Evolutionary conservation across 2,888 invertebrate species (phyloP).

Genomic region (Nephrocerus scutellatus): DNA sequence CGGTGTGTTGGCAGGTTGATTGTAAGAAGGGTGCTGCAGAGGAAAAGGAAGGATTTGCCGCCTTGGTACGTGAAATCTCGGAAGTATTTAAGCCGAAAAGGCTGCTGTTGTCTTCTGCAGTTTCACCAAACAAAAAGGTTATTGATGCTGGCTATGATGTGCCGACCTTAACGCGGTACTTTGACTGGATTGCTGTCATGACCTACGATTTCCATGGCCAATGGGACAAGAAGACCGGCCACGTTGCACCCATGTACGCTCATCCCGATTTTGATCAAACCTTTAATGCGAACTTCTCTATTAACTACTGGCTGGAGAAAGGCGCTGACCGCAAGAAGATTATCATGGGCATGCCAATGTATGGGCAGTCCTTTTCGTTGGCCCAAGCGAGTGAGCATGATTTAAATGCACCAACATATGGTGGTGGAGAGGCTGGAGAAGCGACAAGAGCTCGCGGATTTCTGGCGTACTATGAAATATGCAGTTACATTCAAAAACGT

Average conservation of each 20-base stretch:
- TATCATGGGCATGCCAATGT: conserved; percentile 81
- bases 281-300: conserved; percentile 81
- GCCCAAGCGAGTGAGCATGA: conserved; percentile 59
- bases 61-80: conserved; percentile 67
- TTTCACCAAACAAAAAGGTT: conserved; percentile 76
- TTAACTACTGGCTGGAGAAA: conserved; percentile 76
- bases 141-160: conserved; percentile 82
- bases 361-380: conserved; percentile 81
- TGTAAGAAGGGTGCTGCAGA: conserved; percentile 74
- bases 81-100: conserved; percentile 64
- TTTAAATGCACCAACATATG: conserved; percentile 71
- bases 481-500: conserved; percentile 64
- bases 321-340: conserved; percentile 74
- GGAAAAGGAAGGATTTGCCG: conserved; percentile 73
- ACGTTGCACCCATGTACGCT: conserved; percentile 79
- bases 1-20: conserved; percentile 84
- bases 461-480: conserved; percentile 84
- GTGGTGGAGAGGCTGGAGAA: conserved; percentile 84
- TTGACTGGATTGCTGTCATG: conserved; percentile 90
- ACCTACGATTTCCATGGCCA: conserved; percentile 87
- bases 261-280: conserved; percentile 65
- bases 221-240: conserved; percentile 86
- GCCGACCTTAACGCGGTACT: conserved; percentile 61
- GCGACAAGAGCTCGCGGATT: conserved; percentile 83
- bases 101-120: conserved; percentile 71